Base-by-base conservation (phyloP, 2,888 invertebrate genomes). In the Octodonta nipae region DNA sequence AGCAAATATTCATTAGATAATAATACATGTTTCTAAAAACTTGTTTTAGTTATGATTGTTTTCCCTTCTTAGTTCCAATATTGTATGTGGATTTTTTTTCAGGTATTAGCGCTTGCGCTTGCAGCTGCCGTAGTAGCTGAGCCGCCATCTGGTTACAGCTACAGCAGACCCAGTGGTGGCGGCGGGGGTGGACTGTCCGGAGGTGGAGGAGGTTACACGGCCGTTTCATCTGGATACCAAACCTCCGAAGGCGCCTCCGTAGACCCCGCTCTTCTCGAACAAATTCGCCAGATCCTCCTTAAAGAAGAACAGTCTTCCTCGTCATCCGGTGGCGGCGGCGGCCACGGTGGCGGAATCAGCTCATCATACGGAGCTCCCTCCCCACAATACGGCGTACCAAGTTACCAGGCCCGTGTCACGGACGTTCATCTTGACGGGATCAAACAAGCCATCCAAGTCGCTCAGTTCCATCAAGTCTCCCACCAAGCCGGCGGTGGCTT, bases 381-480 rank as follows among this genome's bases (percentile, higher is more conserved):
- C 29, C 67, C 76, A 1, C 66, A 67, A 38, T 78, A 78, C 61
- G 79, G 78, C 40, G 78, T 68, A 42, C 78, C 62, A 54, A 64
- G 60, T 53, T 58, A 61, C 40, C 49, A 52, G 35, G 66, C 71
- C 44, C 73, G 78, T 48, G 84, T 86, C 34, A 82, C 84, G 46
- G 86, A 85, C 45, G 78, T 86, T 62, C 78, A 83, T 63, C 75
- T 86, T 42, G 86, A 85, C 51, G 84, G 81, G 42, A 80, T 85
- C 53, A 80, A 82, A 52, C 85, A 84, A 52, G 85, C 84, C 48
- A 80, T 86, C 64, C 85, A 86, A 60, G 85, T 86, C 42, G 86
- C 86, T 26, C 84, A 86, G 54, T 85, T 77, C 70, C 72, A 78
- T 47, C 83, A 84, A 65, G 61, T 68, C 42, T 66, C 66, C 60